Evolutionary conservation across 2,888 invertebrate species (phyloP).

Genomic region (Hirudinaria manillensis): DNA sequence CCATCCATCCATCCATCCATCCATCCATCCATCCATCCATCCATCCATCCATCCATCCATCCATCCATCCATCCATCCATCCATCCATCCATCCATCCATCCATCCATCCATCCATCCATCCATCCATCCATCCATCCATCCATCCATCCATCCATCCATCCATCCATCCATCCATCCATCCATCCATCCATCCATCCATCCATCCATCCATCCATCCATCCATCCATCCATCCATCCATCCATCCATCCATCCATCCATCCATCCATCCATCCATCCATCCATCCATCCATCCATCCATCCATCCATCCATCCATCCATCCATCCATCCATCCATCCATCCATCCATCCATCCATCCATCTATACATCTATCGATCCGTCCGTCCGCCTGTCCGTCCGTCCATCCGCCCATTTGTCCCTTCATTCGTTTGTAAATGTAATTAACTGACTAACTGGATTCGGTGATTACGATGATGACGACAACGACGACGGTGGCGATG

Average conservation of each 20-base stretch:
- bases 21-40: neutral
- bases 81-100: neutral
- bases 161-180: neutral
- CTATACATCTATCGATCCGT: neutral
- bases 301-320: neutral
- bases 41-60: neutral
- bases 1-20: neutral
- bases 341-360: neutral
- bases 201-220: neutral
- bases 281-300: neutral
- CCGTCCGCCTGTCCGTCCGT: too few relatives aligned
- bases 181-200: neutral
- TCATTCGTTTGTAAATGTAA: too few relatives aligned
- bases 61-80: neutral
- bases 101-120: neutral
- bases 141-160: neutral
- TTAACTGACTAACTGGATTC: neutral
- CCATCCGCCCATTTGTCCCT: too few relatives aligned
- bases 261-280: neutral
- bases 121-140: neutral
- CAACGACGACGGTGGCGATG: neutral
- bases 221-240: neutral
- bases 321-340: neutral
- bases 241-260: neutral
- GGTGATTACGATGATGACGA: neutral